Evolutionary conservation across 2,797 vertebrate species (phyloP), one percentile per base, ranked within the genome.

Genomic region (Alfaro cultratus): DNA sequence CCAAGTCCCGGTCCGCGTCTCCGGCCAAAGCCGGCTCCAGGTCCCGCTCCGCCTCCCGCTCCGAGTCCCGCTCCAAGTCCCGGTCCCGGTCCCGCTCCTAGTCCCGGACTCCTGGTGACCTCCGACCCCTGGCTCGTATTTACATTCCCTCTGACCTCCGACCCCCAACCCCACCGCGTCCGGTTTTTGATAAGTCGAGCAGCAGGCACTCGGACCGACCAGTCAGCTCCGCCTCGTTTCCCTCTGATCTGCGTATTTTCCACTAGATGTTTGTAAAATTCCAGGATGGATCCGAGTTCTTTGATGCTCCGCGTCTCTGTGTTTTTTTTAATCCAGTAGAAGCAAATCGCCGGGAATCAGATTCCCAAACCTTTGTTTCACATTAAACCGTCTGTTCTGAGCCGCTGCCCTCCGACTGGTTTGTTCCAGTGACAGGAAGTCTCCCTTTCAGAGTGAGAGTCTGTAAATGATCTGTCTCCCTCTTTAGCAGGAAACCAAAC

Each of bases 1-100:
- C 97, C 76, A 97, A 96, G 75, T 97, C 97, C 0, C 90, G 93
- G 29, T 97, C 97, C 74, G 95, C 94, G 12, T 96, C 97, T 18
- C 96, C 96, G 4, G 96, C 94, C 0, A 96, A 80, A 68, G 96
- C 97, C 75, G 94, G 88, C 47, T 97, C 97, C 18, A 95, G 86
- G 60, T 97, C 97, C 23, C 94, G 96, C 47, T 98, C 97, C 9
- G 95, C 90, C 73, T 97, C 97, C 29, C 94, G 92, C 0, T 95
- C 95, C 2, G 89, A 92, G 68, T 95, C 78, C 46, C 78, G 78
- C n/a, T 80, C 78, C 70, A 73, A 79, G 1, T 79, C 95, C 39
- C 93, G 91, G 29, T 95, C 94, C 70, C 93, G 93, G n/a, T 95
- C 95, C n/a, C 90, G 95, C 60, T 96, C 95, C 62, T 95, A 95